These are phyloP conservation scores for Bufo bufo DNA, from an alignment of 2,113 vertebrate genomes.

Conservation along the genomic window DNA sequence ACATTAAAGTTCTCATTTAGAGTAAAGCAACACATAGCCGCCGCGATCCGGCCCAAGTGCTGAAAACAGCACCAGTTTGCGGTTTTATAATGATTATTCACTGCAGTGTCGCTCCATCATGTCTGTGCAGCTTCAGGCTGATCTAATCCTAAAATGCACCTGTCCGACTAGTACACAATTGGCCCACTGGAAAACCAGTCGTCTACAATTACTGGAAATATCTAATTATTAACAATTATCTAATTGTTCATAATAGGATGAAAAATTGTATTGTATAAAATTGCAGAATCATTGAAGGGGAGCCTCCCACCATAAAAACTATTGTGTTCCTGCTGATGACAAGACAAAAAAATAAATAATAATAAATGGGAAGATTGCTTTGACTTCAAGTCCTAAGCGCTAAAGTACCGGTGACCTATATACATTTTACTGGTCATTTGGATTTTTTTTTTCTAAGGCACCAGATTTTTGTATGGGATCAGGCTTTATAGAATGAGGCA, in stretches of 20 bases:
- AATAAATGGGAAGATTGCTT: too few relatives aligned
- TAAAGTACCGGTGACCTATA: too few relatives aligned
- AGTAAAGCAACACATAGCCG: too few relatives aligned
- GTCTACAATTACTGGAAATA: neutral
- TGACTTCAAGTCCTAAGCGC: too few relatives aligned
- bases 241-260: neutral
- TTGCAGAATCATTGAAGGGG: neutral
- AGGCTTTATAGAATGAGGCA: too few relatives aligned
- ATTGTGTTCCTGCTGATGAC: neutral
- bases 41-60: too few relatives aligned
- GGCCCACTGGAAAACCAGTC: neutral
- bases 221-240: neutral
- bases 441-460: too few relatives aligned
- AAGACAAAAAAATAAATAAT: too few relatives aligned
- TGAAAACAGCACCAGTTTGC: neutral
- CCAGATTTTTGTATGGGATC: too few relatives aligned
- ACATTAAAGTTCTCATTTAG: too few relatives aligned
- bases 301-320: neutral
- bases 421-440: too few relatives aligned
- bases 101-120: neutral
- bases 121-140: neutral
- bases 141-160: neutral
- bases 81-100: neutral
- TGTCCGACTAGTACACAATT: neutral
- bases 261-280: neutral